Evolutionary conservation across 2,888 invertebrate genomes (phyloP), one percentile per base, ranked within the genome.

Genomic region (Hydrotaea diabolus): DNA sequence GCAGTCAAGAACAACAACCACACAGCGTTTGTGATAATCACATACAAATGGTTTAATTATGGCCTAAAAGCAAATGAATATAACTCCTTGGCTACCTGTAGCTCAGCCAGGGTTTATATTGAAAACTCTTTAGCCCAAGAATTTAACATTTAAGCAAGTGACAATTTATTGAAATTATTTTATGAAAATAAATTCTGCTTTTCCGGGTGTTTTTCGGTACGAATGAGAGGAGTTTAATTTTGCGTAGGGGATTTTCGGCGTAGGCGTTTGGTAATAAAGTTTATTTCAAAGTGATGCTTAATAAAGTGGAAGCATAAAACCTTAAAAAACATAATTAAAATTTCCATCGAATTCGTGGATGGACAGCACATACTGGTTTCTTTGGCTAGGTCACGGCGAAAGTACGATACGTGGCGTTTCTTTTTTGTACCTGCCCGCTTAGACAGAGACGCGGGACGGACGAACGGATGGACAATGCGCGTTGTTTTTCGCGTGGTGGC

Each of bases 351-450:
- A n/a, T n/a, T 39, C 3, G 39, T 11, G 13, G 13, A 39, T 39
- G n/a, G 49, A 49, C n/a, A 2, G n/a, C 15, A n/a, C 2, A 31
- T 31, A 31, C 2, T 31, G 3, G 31, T 31, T 31, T 31, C 3
- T 31, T 31, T 31, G 31, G 9, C 15, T 43, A 43, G 7, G 43
- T 43, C n/a, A n/a, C 49, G 49, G 4, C n/a, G 8, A 49, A n/a
- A 49, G n/a, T n/a, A n/a, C n/a, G n/a, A n/a, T n/a, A n/a, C n/a
- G n/a, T n/a, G n/a, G n/a, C n/a, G n/a, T n/a, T n/a, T n/a, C n/a
- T n/a, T n/a, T n/a, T n/a, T 49, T n/a, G n/a, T 49, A 49, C 49
- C 49, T 49, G 49, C 13, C 49, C 49, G n/a, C 49, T n/a, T n/a
- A n/a, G n/a, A n/a, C n/a, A n/a, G n/a, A n/a, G n/a, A n/a, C n/a